phyloP scores from a whole-genome alignment of 1,140 invertebrate species.

The Scaptomyza graminum region DNA sequence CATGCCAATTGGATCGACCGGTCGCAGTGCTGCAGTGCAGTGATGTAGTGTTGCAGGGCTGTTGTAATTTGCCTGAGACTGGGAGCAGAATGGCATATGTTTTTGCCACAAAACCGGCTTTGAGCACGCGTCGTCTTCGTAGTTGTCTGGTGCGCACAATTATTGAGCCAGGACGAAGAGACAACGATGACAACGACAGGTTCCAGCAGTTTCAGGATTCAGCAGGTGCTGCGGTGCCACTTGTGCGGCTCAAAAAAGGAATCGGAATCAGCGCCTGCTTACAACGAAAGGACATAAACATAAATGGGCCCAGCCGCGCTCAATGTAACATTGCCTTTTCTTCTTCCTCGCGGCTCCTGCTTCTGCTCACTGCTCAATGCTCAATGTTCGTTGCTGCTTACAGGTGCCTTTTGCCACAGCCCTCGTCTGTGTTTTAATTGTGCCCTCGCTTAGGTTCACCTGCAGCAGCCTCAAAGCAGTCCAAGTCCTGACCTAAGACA shows the following conservation, averaged over 20 bases:
- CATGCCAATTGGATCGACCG: conserved; percentile 66
- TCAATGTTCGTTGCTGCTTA: conserved; percentile 18
- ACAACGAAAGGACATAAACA: conserved; percentile 82
- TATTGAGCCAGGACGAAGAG: conserved; percentile 60
- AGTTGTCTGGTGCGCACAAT: conserved; percentile 59
- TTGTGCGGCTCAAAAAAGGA: conserved; percentile 62
- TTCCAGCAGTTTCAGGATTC: conserved; percentile 63
- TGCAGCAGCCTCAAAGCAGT: conserved; percentile 49
- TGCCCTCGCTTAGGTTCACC: conserved; percentile 69
- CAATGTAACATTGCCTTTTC: conserved; percentile 61
- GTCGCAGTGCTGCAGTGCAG: background rate
- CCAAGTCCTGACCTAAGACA: conserved; percentile 72
- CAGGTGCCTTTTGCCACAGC: conserved; percentile 56
- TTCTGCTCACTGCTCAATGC: conserved; percentile 7
- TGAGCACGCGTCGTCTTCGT: conserved; percentile 72
- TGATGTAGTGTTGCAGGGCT: conserved; percentile 29
- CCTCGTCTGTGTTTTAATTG: conserved; percentile 69
- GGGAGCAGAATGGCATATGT: conserved; percentile 66
- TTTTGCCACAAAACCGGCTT: conserved; percentile 73
- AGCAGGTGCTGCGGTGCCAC: conserved; percentile 67
- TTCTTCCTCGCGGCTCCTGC: conserved; percentile 22
- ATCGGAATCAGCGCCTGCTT: conserved; percentile 77
- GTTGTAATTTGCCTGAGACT: conserved; percentile 64
- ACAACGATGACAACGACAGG: conserved; percentile 59
- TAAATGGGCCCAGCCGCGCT: conserved; percentile 76